Conservation (phyloP, 2,797 vertebrate species). For the Sebastolobus altivelis region DNA sequence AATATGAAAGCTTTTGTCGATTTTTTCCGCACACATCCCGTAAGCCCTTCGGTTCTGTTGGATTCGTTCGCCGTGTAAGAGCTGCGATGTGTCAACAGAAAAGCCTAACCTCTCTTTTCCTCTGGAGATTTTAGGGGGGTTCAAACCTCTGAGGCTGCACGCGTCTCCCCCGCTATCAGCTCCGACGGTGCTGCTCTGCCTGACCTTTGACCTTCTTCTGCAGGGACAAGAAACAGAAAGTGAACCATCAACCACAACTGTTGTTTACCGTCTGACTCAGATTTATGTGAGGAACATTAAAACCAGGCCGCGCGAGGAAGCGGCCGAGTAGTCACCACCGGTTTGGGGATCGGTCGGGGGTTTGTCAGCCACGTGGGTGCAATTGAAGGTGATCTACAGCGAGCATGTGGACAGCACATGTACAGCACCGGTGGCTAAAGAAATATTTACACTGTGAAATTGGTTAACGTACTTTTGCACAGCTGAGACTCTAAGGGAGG, state of each 20-base stretch:
- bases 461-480: slow-evolving; percentile 55
- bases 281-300: slow-evolving; percentile 20
- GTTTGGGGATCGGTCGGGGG: neutral
- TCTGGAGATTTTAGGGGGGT: neutral
- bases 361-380: slow-evolving; percentile 33
- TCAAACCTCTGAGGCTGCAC: neutral
- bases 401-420: slow-evolving; percentile 69
- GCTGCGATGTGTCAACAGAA: slow-evolving; percentile 9
- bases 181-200: neutral
- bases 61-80: neutral
- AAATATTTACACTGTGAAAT: slow-evolving; percentile 66
- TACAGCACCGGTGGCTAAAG: slow-evolving; percentile 26
- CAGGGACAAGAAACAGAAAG: neutral
- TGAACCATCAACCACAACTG: neutral
- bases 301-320: slow-evolving; percentile 18
- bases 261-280: slow-evolving; percentile 23
- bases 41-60: neutral
- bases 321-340: slow-evolving; percentile 13
- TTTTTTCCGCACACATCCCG: neutral
- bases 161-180: neutral
- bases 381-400: slow-evolving; percentile 44
- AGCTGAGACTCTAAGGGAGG: slow-evolving; percentile 5
- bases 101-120: neutral
- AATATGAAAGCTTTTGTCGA: slow-evolving; percentile 21
- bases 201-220: slow-evolving; percentile 21